Base-by-base conservation (phyloP, 2,888 invertebrate genomes). In the Muschampia plurimacula region DNA sequence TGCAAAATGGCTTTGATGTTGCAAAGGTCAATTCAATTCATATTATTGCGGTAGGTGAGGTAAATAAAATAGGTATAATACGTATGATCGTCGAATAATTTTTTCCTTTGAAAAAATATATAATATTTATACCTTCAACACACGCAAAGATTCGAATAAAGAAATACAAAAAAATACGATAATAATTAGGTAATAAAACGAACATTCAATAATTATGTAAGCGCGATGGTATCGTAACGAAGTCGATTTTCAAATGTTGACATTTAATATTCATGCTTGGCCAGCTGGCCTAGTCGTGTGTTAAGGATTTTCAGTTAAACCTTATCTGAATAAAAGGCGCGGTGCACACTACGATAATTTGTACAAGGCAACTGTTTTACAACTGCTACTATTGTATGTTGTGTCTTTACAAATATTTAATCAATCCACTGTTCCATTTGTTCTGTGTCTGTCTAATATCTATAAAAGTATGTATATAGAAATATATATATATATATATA, bases 301-400 rank as follows among this genome's bases (percentile, higher is more conserved):
- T 69, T 12, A 69, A 55, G 64, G 69, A 69, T 69, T 69, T 64
- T 57, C 68, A 69, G 55, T 64, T 69, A 69, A 69, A 63, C 22
- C 6, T n/a, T 62, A 12, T 63, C 64, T 39, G 55, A 69, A 69
- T 69, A 44, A 64, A 52, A 66, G 52, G 36, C 60, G 12, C 36
- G 13, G 7, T 36, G 39, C 60, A 60, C 60, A 60, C 36, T 36
- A 12, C n/a, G 36, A 10, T 10, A 6, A 28, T 8, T 22, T 55
- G 3, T 22, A 22, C 0, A 9, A 55, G 9, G 9, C 55, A 28
- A 13, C 9, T 28, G 55, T 22, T 15, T 55, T 55, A 55, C 2
- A 7, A 55, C 9, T 12, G 8, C 22, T 22, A 0, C 9, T 55
- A 8, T 8, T 9, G 44, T 22, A 22, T 22, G 1, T 22, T 1